Evolutionary conservation across 2,797 vertebrate genomes (phyloP).

Genomic region (Ceryle rudis): DNA sequence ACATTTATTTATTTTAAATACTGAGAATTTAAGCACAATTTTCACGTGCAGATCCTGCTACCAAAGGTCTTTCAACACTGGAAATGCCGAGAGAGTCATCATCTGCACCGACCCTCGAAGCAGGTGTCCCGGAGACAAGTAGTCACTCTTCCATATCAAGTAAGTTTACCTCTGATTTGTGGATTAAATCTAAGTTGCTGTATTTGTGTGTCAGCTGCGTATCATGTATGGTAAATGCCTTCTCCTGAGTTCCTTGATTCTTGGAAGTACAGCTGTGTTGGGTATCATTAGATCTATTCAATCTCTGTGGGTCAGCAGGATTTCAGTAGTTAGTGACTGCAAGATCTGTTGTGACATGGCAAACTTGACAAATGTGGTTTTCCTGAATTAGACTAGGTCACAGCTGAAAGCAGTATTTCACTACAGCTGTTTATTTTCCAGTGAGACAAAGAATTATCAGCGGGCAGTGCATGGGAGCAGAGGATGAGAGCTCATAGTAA

Average conservation of each 20-base stretch:
- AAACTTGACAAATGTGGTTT: neutral
- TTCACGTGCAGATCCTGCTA: conserved; percentile 86
- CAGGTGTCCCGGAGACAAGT: conserved; percentile 91
- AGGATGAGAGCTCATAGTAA: neutral
- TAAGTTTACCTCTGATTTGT: conserved; percentile 78
- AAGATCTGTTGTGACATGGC: neutral
- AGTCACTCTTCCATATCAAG: conserved; percentile 95
- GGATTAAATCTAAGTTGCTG: neutral
- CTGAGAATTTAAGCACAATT: conserved; percentile 20
- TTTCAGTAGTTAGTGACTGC: neutral
- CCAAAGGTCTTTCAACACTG: conserved; percentile 90
- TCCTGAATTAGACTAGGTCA: neutral
- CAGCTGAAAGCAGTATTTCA: neutral
- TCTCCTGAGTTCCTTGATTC: neutral
- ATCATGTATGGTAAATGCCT: neutral
- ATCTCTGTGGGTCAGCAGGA: neutral
- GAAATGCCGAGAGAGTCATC: conserved; percentile 96
- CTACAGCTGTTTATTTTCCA: neutral
- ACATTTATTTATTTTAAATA: neutral
- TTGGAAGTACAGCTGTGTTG: neutral
- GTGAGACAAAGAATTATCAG: neutral
- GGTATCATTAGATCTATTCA: neutral
- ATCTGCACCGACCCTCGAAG: conserved; percentile 94
- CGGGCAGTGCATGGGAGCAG: neutral
- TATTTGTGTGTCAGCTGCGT: neutral